Evolutionary conservation across 2,888 invertebrate species (phyloP), one percentile per base, ranked within the genome.

Genomic region (Lasioglossum leucozonium): DNA sequence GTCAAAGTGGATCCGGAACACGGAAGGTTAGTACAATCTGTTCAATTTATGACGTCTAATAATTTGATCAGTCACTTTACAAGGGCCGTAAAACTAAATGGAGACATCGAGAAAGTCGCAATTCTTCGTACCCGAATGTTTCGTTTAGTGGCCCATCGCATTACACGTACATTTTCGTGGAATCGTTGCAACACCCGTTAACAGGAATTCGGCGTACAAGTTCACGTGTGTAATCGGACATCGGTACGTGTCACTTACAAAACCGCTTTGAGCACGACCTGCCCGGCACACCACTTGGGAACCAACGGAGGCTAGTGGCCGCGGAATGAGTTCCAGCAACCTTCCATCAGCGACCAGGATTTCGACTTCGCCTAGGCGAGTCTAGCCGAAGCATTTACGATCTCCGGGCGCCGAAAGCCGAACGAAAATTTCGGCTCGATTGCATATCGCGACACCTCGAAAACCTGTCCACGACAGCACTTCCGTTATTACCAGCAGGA

Each of bases 341-440:
- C 69, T 69, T 69, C 69, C 37, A 69, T 40, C 69, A 40, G 37
- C 40, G n/a, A n/a, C 37, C 37, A 37, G 69, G 37, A 69, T 40
- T 40, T 40, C 69, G 69, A 37, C n/a, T 69, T 40, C 22, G 34
- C 4, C 40, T 37, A 37, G 37, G 11, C 44, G 47, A 47, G 47
- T 0, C 40, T 8, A 40, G 37, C 0, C 62, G 58, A 30, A 13
- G 22, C 67, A 22, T 69, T 69, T 69, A n/a, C 40, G 40, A 69
- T 40, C 69, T 37, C 69, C 69, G 34, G 13, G 11, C 30, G 75
- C 16, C 62, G 16, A 62, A 67, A 79, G 44, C 73, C 37, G 18
- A 74, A 44, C 71, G n/a, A 62, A 40, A 67, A 55, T 79, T 71
- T 74, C 75, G 44, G 77, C 74, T 44, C 77, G 72, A 75, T 81